phyloP scores from a whole-genome alignment of 2,113 vertebrate genomes.

The Chaenocephalus aceratus region DNA sequence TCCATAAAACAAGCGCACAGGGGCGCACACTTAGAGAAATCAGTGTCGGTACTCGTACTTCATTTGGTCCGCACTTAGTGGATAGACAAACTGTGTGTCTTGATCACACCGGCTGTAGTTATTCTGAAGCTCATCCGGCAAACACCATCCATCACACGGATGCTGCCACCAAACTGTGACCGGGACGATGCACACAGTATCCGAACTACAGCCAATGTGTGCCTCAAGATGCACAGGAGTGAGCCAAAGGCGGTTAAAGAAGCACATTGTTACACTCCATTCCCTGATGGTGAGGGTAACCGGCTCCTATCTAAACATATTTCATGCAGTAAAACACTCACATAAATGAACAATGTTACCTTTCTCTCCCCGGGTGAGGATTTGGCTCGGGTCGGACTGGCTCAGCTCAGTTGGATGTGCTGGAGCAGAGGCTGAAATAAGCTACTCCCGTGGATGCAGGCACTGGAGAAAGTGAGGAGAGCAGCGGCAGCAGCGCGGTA shows the following conservation, averaged over 20 bases:
- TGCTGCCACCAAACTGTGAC: slow-evolving; percentile 48
- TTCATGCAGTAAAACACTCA: slow-evolving; percentile 32
- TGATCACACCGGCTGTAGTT: not conserved
- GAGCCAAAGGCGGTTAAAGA: slow-evolving; percentile 18
- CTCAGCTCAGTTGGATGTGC: slow-evolving; percentile 39
- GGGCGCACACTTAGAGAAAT: slow-evolving; percentile 15
- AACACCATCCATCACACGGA: slow-evolving; percentile 44
- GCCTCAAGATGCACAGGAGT: slow-evolving; percentile 23
- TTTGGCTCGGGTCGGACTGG: slow-evolving; percentile 38
- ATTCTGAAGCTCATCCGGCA: not conserved
- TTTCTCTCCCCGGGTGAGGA: slow-evolving; percentile 39
- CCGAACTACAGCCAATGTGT: slow-evolving; percentile 19
- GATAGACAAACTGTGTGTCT: not conserved
- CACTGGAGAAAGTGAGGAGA: slow-evolving; percentile 65
- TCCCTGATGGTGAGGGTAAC: slow-evolving; percentile 13
- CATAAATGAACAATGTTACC: slow-evolving; percentile 66
- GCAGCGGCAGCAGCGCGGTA: slow-evolving; percentile 43
- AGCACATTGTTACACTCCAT: slow-evolving; percentile 16
- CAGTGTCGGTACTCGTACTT: slow-evolving; percentile 21
- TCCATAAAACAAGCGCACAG: slow-evolving; percentile 26
- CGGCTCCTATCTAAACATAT: slow-evolving; percentile 16
- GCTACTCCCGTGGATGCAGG: slow-evolving; percentile 54
- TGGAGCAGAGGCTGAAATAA: slow-evolving; percentile 34
- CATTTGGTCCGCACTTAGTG: slow-evolving; percentile 12
- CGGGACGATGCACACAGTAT: slow-evolving; percentile 22